Evolutionary conservation across 2,113 vertebrate genomes (phyloP), one percentile per base, ranked within the genome.

Genomic region (Thalassarche chlororhynchos): DNA sequence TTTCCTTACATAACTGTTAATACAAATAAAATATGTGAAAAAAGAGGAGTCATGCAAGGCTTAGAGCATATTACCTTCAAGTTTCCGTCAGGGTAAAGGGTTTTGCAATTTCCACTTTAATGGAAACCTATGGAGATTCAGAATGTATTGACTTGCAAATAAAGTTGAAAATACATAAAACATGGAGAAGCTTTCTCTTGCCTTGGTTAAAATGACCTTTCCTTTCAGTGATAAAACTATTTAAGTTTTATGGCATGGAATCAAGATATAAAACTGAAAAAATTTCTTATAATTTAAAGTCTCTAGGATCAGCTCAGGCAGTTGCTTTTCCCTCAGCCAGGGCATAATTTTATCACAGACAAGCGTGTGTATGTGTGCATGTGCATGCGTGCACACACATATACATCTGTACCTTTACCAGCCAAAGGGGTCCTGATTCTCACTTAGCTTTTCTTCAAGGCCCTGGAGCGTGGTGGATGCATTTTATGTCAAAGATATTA

Each of bases 141-240:
- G 70, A 97, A 90, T 25, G 11, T 78, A 92, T 95, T 97, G 92
- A 97, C 80, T 97, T 97, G 91, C 90, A 96, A 95, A 95, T 93
- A 93, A 92, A 84, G 52, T 75, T 89, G 80, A 87, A 93, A 95
- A 95, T 97, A 81, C 80, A 92, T 95, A 96, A 93, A 95, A 87
- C 94, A 93, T 74, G 25, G 57, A 71, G 60, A 75, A 94, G 40
- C 24, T 82, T 92, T 96, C 86, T 84, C 34, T 61, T 84, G 84
- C 65, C 40, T 75, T 92, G 28, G 34, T 92, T 75, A 89, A 82
- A 95, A 95, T 34, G 61, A 92, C 95, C 47, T 93, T 96, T 87
- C 54, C 34, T 84, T 95, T 90, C 89, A 84, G 40, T 42, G 49
- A 93, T 95, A 91, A 93, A 96, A 51, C 52, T 60, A 15, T 89